A percentile compares a stretch with the other conserved stretches of the same genome.
Evolutionary conservation across 2,797 vertebrate species (phyloP).

Genomic region (Orientallactaga sibirica): DNA sequence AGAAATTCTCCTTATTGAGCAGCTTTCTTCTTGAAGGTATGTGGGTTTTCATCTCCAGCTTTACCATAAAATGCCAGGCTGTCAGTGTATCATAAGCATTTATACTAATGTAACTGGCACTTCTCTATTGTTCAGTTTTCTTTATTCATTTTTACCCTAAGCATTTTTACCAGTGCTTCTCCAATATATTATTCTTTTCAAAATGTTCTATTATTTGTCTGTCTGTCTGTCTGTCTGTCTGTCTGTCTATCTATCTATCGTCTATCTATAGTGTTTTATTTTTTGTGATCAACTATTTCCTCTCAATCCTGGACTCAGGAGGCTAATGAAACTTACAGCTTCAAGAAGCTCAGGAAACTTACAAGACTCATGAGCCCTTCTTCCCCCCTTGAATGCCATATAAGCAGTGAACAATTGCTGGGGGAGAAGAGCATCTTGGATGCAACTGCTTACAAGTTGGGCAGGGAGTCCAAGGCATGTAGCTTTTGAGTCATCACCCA

Average conservation of each 20-base stretch:
- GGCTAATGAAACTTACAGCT: too few relatives aligned
- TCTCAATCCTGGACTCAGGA: too few relatives aligned
- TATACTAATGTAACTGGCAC: constrained; percentile 11
- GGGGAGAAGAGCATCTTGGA: too few relatives aligned
- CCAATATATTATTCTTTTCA: background rate
- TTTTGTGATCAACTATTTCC: background rate
- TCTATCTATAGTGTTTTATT: background rate
- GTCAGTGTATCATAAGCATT: constrained; percentile 3
- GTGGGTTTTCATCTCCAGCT: constrained; percentile 30
- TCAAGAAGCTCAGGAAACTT: too few relatives aligned
- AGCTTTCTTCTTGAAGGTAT: constrained; percentile 23
- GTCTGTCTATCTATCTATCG: too few relatives aligned
- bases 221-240: too few relatives aligned
- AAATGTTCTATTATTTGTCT: constrained; percentile 53
- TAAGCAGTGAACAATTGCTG: too few relatives aligned
- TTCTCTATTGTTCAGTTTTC: constrained; percentile 36
- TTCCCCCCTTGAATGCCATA: too few relatives aligned
- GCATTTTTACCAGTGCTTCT: background rate
- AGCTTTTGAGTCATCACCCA: too few relatives aligned
- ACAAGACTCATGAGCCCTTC: too few relatives aligned
- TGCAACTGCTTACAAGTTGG: too few relatives aligned
- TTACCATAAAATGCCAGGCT: constrained; percentile 39
- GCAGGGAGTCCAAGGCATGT: too few relatives aligned
- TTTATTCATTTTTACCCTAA: background rate
- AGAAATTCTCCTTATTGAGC: background rate